Evolutionary conservation across 92 coral and sea anemone species (phyloP).

Genomic region (Zoanthus gigantus): DNA sequence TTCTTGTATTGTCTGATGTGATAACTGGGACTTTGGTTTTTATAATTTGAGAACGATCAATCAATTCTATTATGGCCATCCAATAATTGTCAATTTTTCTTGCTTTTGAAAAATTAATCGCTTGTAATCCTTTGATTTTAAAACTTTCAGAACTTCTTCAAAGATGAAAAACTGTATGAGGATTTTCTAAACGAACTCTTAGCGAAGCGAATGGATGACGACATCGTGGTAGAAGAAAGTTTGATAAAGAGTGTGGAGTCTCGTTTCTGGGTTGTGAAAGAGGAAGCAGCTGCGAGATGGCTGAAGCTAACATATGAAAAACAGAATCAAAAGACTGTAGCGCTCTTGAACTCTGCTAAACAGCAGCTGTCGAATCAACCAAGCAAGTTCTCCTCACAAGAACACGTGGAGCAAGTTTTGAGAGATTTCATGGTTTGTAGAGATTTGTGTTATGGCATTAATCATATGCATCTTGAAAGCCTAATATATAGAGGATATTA

Average conservation of each 20-base stretch:
- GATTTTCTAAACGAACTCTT: conserved; percentile 63
- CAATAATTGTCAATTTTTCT: too few relatives aligned
- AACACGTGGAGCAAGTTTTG: conserved; percentile 80
- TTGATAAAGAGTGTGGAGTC: conserved; percentile 78
- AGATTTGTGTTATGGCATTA: neutral
- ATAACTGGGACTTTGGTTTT: too few relatives aligned
- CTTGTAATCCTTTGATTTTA: neutral
- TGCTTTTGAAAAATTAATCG: too few relatives aligned
- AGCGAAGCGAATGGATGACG: conserved; percentile 76
- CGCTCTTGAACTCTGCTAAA: conserved; percentile 68
- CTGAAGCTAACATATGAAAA: conserved; percentile 77
- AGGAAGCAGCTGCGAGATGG: conserved; percentile 68
- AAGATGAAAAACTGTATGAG: conserved; percentile 74
- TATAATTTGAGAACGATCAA: too few relatives aligned
- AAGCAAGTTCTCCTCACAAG: conserved; percentile 79
- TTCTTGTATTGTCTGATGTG: too few relatives aligned
- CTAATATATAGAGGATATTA: too few relatives aligned
- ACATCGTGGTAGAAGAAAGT: conserved; percentile 79
- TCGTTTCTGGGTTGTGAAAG: conserved; percentile 76
- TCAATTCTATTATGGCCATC: too few relatives aligned
- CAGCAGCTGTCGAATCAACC: conserved; percentile 77
- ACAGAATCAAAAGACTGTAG: too few relatives aligned
- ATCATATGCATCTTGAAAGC: too few relatives aligned
- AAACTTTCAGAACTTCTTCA: conserved; percentile 79
- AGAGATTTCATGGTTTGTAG: conserved; percentile 80